Evolutionary conservation across 2,113 vertebrate species (phyloP).

Genomic region (Gallinago media): DNA sequence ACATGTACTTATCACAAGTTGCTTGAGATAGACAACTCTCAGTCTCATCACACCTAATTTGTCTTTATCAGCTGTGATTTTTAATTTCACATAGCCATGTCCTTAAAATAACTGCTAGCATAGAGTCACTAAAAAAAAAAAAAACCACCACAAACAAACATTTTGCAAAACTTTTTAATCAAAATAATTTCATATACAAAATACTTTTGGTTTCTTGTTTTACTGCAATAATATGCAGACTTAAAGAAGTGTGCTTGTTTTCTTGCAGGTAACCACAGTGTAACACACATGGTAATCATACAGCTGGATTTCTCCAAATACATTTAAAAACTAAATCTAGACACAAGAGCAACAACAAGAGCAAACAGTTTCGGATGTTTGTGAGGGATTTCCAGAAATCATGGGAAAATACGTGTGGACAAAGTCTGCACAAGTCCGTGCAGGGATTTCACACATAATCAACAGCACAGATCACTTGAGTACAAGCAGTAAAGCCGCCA

Average conservation of each 20-base stretch:
- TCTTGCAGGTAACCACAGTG: not conserved
- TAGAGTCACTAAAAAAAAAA: not conserved
- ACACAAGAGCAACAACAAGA: not conserved
- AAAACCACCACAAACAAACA: not conserved
- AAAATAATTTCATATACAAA: not conserved
- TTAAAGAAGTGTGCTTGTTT: not conserved
- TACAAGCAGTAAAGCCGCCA: fast-evolving
- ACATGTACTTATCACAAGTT: not conserved
- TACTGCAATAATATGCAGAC: not conserved
- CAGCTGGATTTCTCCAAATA: not conserved
- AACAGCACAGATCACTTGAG: not conserved
- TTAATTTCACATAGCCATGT: not conserved
- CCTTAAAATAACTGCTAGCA: not conserved
- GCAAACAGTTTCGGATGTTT: not conserved
- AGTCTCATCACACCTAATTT: not conserved
- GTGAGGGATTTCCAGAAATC: not conserved
- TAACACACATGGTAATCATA: not conserved
- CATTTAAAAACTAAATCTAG: not conserved
- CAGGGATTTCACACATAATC: not conserved
- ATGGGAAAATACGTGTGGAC: not conserved
- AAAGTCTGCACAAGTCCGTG: not conserved
- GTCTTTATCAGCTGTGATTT: not conserved
- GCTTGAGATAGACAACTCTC: not conserved
- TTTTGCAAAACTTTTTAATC: not conserved
- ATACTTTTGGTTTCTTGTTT: not conserved